Evolutionary conservation across 2,113 vertebrate species (phyloP), one percentile per base, ranked within the genome.

Genomic region (Proterorhinus semilunaris): DNA sequence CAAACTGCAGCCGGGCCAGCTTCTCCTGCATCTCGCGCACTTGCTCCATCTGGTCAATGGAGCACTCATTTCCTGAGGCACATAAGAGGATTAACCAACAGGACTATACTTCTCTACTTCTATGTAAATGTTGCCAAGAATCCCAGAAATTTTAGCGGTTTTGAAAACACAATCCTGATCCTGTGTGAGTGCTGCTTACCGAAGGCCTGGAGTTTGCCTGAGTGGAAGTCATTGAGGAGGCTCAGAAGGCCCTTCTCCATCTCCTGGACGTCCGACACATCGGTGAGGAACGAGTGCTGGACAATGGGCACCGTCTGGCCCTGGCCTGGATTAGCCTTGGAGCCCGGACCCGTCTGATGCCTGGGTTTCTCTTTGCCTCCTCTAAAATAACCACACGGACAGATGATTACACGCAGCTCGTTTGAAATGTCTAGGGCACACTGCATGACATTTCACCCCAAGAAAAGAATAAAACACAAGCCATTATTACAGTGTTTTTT

Each of bases 1-100:
- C 97, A 92, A 99, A 91, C 71, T 99, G 97, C 85, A 99, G 87
- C 6, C 95, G 94, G 10, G 97, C 98, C 59, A 99, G 91, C 78
- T 97, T 99, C 88, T 99, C 98, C 90, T 99, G 98, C 96, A 99
- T 98, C 48, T 96, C 97, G 43, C 98, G 90, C 43, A 99, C 96
- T 0, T 99, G 96, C 76, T 99, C 98, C 96, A 99, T 99, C 92
- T 98, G 95, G 62, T 93, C 96, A 27, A 99, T 99, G 68, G 96
- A 98, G 88, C 98, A 99, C 74, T 99, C 96, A 4, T 97, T 97
- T 63, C 96, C 98, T 99, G 83, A 44, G 17, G 72, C 10, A 61
- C 58, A 43, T 5, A 5, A 6, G 27, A 5, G 27, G 27, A 36
- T 36, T 36, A 36, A 5, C 27, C 3, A 36, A 36, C 27, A 36